These are phyloP conservation scores for Thamnaconus septentrionalis DNA, from an alignment of 2,113 vertebrate genomes.

Conservation along the genomic window DNA sequence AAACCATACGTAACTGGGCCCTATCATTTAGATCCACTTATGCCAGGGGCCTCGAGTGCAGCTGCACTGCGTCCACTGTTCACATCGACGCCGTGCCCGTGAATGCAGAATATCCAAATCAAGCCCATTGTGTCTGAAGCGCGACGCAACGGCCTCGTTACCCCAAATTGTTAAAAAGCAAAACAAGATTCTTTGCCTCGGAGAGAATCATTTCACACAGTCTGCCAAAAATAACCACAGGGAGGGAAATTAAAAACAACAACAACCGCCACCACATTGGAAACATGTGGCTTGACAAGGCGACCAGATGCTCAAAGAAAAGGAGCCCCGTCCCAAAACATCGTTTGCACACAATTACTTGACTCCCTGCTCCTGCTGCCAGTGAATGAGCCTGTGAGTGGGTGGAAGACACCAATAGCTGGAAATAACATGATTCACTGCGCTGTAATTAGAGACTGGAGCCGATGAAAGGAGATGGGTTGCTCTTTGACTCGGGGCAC, in stretches of 20 bases:
- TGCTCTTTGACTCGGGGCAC: constrained; percentile 64
- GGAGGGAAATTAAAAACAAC: too few relatives aligned
- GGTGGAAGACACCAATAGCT: constrained; percentile 55
- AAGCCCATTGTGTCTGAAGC: constrained; percentile 24
- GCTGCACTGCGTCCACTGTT: not conserved
- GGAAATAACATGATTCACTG: constrained; percentile 62
- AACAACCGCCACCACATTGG: not conserved
- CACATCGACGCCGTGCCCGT: not conserved
- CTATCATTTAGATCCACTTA: too few relatives aligned
- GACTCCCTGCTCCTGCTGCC: constrained; percentile 49
- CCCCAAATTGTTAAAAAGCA: constrained; percentile 6
- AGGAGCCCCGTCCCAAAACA: constrained; percentile 44
- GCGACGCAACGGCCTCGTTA: constrained; percentile 24
- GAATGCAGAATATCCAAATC: constrained; percentile 7
- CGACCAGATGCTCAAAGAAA: constrained; percentile 61
- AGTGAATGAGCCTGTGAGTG: constrained; percentile 29
- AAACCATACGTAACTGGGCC: too few relatives aligned
- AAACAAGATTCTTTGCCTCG: constrained; percentile 20
- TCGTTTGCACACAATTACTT: constrained; percentile 46
- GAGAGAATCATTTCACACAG: constrained; percentile 23
- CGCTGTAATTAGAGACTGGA: constrained; percentile 66
- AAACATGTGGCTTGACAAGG: constrained; percentile 11
- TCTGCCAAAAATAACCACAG: too few relatives aligned
- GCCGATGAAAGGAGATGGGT: constrained; percentile 62
- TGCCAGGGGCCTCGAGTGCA: too few relatives aligned